Evolutionary conservation across 2,113 vertebrate species (phyloP).

Genomic region (Coturnix japonica): DNA sequence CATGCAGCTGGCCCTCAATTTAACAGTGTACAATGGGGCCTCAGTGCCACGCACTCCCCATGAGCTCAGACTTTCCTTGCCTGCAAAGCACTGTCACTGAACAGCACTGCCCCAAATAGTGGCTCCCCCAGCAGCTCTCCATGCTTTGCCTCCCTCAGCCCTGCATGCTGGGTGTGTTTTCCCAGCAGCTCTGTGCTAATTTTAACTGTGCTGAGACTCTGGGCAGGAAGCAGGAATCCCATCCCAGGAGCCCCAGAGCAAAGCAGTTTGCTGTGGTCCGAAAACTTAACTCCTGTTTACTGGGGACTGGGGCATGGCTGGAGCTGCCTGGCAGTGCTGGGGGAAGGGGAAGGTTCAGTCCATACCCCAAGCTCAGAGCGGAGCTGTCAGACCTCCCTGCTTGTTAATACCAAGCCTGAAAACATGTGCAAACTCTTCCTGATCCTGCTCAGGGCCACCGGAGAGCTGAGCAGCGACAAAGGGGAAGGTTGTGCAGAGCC

Average conservation of each 20-base stretch:
- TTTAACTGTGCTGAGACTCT: neutral
- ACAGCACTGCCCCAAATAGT: neutral
- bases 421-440: neutral
- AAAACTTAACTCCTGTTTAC: too few relatives aligned
- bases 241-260: neutral
- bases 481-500: neutral
- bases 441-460: rapidly evolving
- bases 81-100: neutral
- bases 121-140: neutral
- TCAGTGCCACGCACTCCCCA: neutral
- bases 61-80: neutral
- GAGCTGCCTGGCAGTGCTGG: neutral
- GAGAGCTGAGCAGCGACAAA: rapidly evolving
- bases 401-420: neutral
- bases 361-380: neutral
- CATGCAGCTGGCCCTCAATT: too few relatives aligned
- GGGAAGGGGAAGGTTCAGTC: neutral
- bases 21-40: neutral
- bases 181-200: neutral
- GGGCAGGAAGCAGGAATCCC: neutral
- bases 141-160: neutral
- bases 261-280: neutral
- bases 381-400: neutral
- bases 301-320: neutral
- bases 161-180: neutral